Conservation (phyloP, 1,140 invertebrate genomes). For the Cydia fagiglandana region DNA sequence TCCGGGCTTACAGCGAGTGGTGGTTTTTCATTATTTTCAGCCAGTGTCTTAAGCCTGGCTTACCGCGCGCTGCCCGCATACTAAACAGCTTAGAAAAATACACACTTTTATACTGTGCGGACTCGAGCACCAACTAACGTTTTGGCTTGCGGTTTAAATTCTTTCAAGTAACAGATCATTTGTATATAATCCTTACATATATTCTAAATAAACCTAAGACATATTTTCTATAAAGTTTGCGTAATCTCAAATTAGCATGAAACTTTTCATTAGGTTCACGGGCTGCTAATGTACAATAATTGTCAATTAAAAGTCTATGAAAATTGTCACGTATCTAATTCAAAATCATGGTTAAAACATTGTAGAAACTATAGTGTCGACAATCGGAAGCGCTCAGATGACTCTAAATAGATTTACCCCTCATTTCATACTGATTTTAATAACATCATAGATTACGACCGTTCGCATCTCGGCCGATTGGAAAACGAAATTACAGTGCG, state of each 20-base stretch:
- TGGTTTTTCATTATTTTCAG: conserved; percentile 66
- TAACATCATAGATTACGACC: conserved; percentile 33
- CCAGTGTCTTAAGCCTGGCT: conserved; percentile 60
- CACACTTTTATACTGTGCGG: background rate
- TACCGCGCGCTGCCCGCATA: conserved; percentile 50
- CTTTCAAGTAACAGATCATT: background rate
- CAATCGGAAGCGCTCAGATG: background rate
- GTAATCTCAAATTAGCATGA: too few species aligned
- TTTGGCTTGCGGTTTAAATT: background rate
- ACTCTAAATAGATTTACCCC: conserved; percentile 20
- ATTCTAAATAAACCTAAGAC: too few species aligned
- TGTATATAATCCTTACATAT: background rate
- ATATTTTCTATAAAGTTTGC: too few species aligned
- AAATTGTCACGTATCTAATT: background rate
- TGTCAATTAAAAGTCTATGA: too few species aligned
- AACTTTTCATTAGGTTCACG: too few species aligned
- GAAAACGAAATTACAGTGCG: conserved; percentile 54
- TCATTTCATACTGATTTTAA: conserved; percentile 25
- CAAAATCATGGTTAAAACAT: background rate
- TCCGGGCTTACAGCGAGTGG: conserved; percentile 50
- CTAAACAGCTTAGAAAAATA: conserved; percentile 42
- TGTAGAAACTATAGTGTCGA: background rate
- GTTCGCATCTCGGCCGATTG: conserved; percentile 38
- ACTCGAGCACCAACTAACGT: background rate
- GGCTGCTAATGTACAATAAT: too few species aligned